phyloP scores from a whole-genome alignment of 2,797 vertebrate genomes.

The Hozukius guyotensis region DNA sequence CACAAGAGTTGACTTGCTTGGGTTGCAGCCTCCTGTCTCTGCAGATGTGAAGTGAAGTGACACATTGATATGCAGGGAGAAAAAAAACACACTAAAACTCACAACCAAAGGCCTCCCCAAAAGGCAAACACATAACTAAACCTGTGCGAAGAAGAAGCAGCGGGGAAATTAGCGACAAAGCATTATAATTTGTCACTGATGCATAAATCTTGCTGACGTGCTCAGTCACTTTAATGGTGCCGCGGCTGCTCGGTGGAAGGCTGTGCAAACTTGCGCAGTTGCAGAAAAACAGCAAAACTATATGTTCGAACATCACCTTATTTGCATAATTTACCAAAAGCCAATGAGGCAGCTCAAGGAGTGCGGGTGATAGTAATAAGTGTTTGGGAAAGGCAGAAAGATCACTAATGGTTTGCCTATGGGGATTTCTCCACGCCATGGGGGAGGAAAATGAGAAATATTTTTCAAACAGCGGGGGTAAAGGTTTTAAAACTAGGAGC shows the following conservation, averaged over 20 bases:
- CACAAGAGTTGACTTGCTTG: slow-evolving; percentile 66
- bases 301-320: slow-evolving; percentile 98
- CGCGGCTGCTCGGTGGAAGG: slow-evolving; percentile 92
- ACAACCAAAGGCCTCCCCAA: slow-evolving; percentile 80
- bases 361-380: slow-evolving; percentile 99
- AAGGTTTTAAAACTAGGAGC: slow-evolving; percentile 99
- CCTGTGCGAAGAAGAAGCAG: slow-evolving; percentile 76
- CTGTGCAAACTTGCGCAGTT: slow-evolving; percentile 99
- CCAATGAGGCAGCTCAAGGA: slow-evolving; percentile 99
- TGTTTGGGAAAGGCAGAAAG: slow-evolving; percentile 99
- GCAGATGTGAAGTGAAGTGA: slow-evolving; percentile 77
- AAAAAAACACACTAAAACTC: slow-evolving; percentile 65
- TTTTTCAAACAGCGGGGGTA: slow-evolving; percentile 99
- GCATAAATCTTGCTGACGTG: slow-evolving; percentile 99
- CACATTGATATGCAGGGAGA: slow-evolving; percentile 70
- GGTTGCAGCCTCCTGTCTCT: slow-evolving; percentile 78
- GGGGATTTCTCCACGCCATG: slow-evolving; percentile 99
- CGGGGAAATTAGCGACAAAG: slow-evolving; percentile 82
- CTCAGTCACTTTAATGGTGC: slow-evolving; percentile 98
- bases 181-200: slow-evolving; percentile 99
- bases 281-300: slow-evolving; percentile 95
- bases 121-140: slow-evolving; percentile 84
- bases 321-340: slow-evolving; percentile 99
- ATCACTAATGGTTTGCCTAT: slow-evolving; percentile 99
- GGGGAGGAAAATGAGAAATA: slow-evolving; percentile 99